These are phyloP conservation scores for Pinna nobilis DNA, from an alignment of 1,140 invertebrate genomes.

Conservation along the genomic window DNA sequence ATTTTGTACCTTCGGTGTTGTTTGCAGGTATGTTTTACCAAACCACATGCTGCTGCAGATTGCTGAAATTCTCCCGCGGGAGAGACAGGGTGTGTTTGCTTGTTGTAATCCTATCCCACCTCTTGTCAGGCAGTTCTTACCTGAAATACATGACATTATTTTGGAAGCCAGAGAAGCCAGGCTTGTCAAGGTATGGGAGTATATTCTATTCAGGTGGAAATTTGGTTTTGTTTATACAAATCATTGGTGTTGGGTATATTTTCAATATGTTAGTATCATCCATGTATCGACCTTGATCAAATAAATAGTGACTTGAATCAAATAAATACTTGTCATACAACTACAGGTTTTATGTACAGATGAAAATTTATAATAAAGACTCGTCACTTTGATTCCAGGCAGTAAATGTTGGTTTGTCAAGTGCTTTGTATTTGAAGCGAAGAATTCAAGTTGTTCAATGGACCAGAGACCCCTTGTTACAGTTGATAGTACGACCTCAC, in stretches of 20 bases:
- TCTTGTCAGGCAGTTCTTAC: slow-evolving; percentile 85
- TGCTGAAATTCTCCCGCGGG: slow-evolving; percentile 90
- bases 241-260: neutral
- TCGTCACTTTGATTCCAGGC: too few relatives aligned
- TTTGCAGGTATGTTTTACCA: slow-evolving; percentile 89
- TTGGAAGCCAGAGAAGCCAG: slow-evolving; percentile 85
- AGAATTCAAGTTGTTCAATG: too few relatives aligned
- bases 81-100: slow-evolving; percentile 94
- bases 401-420: too few relatives aligned
- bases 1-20: neutral
- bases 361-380: neutral
- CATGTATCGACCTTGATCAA: neutral
- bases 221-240: neutral
- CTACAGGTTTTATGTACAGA: neutral
- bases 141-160: slow-evolving; percentile 85
- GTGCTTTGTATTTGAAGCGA: too few relatives aligned
- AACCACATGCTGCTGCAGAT: slow-evolving; percentile 97
- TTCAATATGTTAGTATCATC: neutral
- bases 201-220: neutral
- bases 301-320: neutral
- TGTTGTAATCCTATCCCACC: slow-evolving; percentile 96
- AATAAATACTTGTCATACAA: neutral
- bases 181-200: slow-evolving; percentile 79
- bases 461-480: too few relatives aligned
- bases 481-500: too few relatives aligned